Evolutionary conservation across 2,888 invertebrate species (phyloP), one percentile per base, ranked within the genome.

Genomic region (Linyphia triangularis): DNA sequence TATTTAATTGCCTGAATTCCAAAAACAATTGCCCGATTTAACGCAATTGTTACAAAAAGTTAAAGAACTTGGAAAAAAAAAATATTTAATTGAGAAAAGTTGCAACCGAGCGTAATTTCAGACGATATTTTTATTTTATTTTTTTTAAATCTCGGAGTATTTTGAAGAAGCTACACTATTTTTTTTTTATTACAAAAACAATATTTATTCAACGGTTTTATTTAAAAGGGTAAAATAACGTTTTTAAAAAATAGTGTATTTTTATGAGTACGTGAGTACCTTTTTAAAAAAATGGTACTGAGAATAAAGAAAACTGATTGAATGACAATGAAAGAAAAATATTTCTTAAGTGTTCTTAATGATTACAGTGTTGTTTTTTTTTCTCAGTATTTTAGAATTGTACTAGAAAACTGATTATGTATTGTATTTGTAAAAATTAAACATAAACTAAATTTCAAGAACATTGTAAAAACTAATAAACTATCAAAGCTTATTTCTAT

Each of bases 1-100:
- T n/a, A 3, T 30, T 65, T 65, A 72, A 72, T 72, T 72, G 43
- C 72, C 16, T 26, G 16, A 16, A 37, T 63, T 63, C 63, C 16
- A 22, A 57, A 79, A 79, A 79, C 67, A 79, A 67, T 79, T 19
- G 51, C 57, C 24, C 51, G 67, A 79, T 67, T 67, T 65, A 67
- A 28, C 61, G 33, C 67, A 28, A 51, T 10, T n/a, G n/a, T n/a
- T 28, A 26, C 24, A 30, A 33, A 67, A 79, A 51, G 51, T 51
- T 51, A 51, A 67, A 43, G 19, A 2, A n/a, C n/a, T 1, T 13
- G 19, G 51, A 75, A 79, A 40, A 33, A 51, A 51, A 79, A 67
- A 19, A n/a, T 57, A 13, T 51, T 67, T 67, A 79, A 79, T 79
- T 79, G 79, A 30, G 67, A 19, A 57, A 22, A n/a, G 67, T 51